Base-by-base conservation (phyloP, 1,140 invertebrate genomes). In the Scaptomyza montana region DNA sequence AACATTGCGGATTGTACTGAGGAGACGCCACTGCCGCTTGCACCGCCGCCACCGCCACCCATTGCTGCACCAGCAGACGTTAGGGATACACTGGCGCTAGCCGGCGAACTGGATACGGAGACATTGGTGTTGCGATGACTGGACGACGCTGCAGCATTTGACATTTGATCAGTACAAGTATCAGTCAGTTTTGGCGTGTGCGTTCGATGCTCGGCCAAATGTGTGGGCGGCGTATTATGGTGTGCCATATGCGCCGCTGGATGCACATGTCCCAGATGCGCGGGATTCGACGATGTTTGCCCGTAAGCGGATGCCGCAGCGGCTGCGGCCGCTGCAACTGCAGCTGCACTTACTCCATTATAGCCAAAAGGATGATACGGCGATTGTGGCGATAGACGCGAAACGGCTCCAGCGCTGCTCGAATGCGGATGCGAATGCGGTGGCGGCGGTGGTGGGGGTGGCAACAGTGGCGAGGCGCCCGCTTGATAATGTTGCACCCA, bases 401-500 rank as follows among this genome's bases (percentile, higher is more conserved):
- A 68, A 46, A 63, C 80, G 12, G 51, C 80, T 16, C 55, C 80
- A 19, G 79, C 59, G 25, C 50, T 50, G 49, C 63, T 65, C 62
- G 69, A 21, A 47, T 71, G 55, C 50, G 62, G 63, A 69, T 62
- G 66, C 28, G 73, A 21, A 36, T 77, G 76, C 39, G 77, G 66
- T 49, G 67, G 60, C 10, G 82, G 59, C 46, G 74, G 60, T 43
- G 79, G 69, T 10, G 81, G 68, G 21, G 82, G 70, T n/a, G 74
- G 56, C 45, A 73, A 62, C 16, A 77, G 41, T 41, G 77, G 50
- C 10, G 73, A 50, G 5, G 93, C 92, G 57, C 93, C 93, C 53
- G 93, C 91, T 50, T 92, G 93, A 74, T 94, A 94, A 63, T 86
- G 82, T 55, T 94, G 93, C 92, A 93, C 92, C 93, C 93, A 93